Base-by-base conservation (phyloP, 2,797 vertebrate species). In the Macropodus opercularis region DNA sequence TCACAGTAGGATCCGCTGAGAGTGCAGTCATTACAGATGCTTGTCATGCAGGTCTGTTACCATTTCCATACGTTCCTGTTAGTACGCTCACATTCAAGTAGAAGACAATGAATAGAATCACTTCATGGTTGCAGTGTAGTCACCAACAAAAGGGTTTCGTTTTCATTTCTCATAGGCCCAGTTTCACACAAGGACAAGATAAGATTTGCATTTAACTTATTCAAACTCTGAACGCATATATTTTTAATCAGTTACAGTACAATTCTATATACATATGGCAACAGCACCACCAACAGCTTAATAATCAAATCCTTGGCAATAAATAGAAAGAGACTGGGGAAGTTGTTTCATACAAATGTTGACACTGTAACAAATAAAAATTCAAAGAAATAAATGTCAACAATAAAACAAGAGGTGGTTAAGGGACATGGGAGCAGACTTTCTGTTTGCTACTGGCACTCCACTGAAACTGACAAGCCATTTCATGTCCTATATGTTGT, bases 261-360 rank as follows among this genome's bases (percentile, higher is more conserved):
- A 62, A 39, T 73, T 79, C 14, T 64, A 77, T 75, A 80, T 75
- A 63, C 62, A 74, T 69, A 85, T 82, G 84, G 77, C 89, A 92
- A 90, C 80, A 92, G 88, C 85, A 89, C 89, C 87, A 86, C 89
- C 90, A 88, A 81, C 87, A 91, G 84, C 73, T 80, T 77, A 72
- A 41, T 13, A 63, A 53, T 50, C 29, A 84, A 79, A 83, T 4
- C 15, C 34, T 82, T 64, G 26, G 35, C 60, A 71, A 50, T 47
- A 42, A 47, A 42, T 19, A 58, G 22, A n/a, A 34, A 34, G 10
- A 39, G 10, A 42, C 41, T 46, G 19, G 38, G 15, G 42, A 56
- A 70, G 21, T 40, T 14, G 54, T 6, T 1, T 12, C 65, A 22
- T 29, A 15, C 1, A 36, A 32, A 42, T 60, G 21, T 19, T 50